Base-by-base conservation (phyloP, 2,888 invertebrate species). In the Dryomyza anilis region DNA sequence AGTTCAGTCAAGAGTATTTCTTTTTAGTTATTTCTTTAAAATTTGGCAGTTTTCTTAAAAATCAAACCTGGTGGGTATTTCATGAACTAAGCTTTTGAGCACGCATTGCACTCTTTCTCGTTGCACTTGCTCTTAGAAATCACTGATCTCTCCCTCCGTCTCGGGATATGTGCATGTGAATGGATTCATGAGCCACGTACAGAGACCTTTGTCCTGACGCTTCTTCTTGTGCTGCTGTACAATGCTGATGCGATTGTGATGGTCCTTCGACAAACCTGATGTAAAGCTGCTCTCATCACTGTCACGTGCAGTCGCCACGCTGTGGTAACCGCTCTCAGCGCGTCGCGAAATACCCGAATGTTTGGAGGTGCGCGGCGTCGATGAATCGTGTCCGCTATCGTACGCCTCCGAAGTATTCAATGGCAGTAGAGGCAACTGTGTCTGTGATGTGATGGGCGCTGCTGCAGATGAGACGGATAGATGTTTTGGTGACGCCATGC, bases 301-400 rank as follows among this genome's bases (percentile, higher is more conserved):
- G 81, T 95, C 95, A 67, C 95, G 86, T 2, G 81, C 83, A 0
- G 83, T 84, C 10, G 94, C 91, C 70, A 95, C 93, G 74, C 94
- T 95, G 78, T 96, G 96, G 76, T 95, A 96, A 1, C 96, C 96
- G 76, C 93, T 94, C 79, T 95, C 94, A 3, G 94, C 93, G 58
- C 92, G 86, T 71, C 92, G 85, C 0, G 92, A 92, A 3, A 92
- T 89, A 0, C 91, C 92, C 71, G 92, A 92, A 71, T 92, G 90
- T 78, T 93, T 93, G 1, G 92, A 91, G 14, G 92, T 92, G 16
- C 93, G 85, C 0, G 92, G 92, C 2, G 92, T 92, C 0, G 92
- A 93, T 1, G 92, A 92, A 75, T 93, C 93, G 73, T 93, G 92
- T 0, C 93, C 93, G 73, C 93, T 93, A 76, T 93, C 93, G 74